phyloP scores from a whole-genome alignment of 2,113 vertebrate species.

The Dromiciops gliroides region DNA sequence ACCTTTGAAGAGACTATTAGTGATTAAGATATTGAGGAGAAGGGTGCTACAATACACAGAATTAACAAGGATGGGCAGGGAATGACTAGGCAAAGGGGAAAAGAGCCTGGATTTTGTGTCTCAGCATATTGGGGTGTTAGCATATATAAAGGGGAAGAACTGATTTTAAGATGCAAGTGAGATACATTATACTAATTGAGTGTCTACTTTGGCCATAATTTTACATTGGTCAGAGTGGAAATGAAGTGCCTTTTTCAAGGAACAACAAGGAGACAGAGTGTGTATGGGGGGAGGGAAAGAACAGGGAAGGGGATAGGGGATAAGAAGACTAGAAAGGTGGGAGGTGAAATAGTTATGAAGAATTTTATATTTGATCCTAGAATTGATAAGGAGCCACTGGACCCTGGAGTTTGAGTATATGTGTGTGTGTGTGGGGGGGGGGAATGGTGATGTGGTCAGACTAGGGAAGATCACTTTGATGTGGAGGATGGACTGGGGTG shows the following conservation, averaged over 20 bases:
- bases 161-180: neutral
- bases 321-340: too few species aligned
- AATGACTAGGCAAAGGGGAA: neutral
- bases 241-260: neutral
- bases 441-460: too few species aligned
- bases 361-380: too few species aligned
- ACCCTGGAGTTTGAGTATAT: too few species aligned
- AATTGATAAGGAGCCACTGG: too few species aligned
- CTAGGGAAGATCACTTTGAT: too few species aligned
- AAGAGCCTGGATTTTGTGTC: neutral
- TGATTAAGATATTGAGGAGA: slow-evolving; percentile 4
- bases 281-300: too few species aligned
- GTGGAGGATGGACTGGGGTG: too few species aligned
- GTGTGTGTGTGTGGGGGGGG: too few species aligned
- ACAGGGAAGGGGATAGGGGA: too few species aligned
- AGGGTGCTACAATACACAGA: neutral
- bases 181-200: neutral
- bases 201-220: neutral
- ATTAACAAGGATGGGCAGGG: neutral
- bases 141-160: neutral
- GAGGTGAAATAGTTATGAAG: too few species aligned
- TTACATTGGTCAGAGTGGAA: neutral
- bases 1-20: neutral
- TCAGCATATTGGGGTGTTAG: neutral
- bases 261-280: neutral